Evolutionary conservation across 2,113 vertebrate species (phyloP), one percentile per base, ranked within the genome.

Genomic region (Oplegnathus fasciatus): DNA sequence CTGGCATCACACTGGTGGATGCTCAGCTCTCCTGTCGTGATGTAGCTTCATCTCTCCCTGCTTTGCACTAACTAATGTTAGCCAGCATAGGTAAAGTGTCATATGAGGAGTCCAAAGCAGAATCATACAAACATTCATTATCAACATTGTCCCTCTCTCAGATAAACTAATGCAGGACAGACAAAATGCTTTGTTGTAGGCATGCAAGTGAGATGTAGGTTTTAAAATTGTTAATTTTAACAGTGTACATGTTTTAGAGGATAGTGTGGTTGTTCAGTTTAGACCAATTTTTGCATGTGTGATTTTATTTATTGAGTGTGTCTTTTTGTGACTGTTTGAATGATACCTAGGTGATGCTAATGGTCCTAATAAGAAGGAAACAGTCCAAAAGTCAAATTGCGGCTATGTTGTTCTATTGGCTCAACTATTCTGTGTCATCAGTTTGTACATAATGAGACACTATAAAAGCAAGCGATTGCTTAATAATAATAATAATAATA

Each of bases 1-100:
- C 88, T 88, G 89, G 75, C 90, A 86, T 73, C 81, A 62, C 81
- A 65, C 81, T 83, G 81, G 82, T 87, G 82, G 84, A 82, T 88
- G 81, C 78, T 92, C 73, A 67, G 75, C 72, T 83, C 72, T 88
- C 64, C 84, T 72, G 91, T 88, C 4, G n/a, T 52, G 72, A 76
- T 80, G 67, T 54, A 54, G 72, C 82, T 75, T 34, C 46, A 11
- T 72, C 71, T 82, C 52, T 57, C 50, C 74, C 22, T 37, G 48
- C 70, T 84, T 28, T 61, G 67, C 24, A 52, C 65, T 24, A 76
- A 67, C 40, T 62, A 48, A 78, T 85, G 54, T 82, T 81, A 75
- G 40, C 77, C 70, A 54, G 74, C 65, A 32, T 50, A 69, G 26
- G 54, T 62, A 37, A 75, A 73, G 70, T 73, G 71, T 80, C 76